A percentile compares a stretch with the other conserved stretches of the same genome.
Evolutionary conservation across 2,888 invertebrate species (phyloP).

Genomic region (Perizoma affinitatum): DNA sequence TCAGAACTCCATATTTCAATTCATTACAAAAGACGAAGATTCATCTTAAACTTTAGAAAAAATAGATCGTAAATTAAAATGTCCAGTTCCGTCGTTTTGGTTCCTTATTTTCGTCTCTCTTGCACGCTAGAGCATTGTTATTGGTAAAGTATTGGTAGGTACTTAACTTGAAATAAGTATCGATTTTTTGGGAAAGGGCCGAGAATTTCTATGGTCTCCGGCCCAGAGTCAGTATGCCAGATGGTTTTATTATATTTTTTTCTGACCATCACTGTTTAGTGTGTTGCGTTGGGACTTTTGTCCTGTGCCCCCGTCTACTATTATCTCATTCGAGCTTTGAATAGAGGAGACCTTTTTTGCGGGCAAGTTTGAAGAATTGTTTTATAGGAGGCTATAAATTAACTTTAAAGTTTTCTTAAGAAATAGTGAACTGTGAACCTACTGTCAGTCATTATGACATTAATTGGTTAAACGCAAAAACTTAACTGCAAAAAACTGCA

Average conservation of each 20-base stretch:
- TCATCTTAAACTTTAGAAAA: constrained; percentile 77
- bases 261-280: constrained; percentile 60
- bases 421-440: constrained; percentile 50
- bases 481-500: constrained; percentile 10
- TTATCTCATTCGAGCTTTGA: constrained; percentile 76
- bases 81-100: constrained; percentile 66
- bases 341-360: constrained; percentile 73
- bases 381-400: constrained; percentile 79
- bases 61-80: constrained; percentile 81
- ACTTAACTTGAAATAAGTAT: constrained; percentile 73
- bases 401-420: constrained; percentile 51
- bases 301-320: constrained; percentile 72
- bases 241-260: constrained; percentile 74
- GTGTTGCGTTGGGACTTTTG: constrained; percentile 77
- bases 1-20: constrained; percentile 76
- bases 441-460: constrained; percentile 57
- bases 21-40: constrained; percentile 80
- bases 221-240: constrained; percentile 58
- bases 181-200: constrained; percentile 71
- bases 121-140: constrained; percentile 67
- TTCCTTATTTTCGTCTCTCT: constrained; percentile 60
- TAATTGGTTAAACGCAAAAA: constrained; percentile 54
- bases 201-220: constrained; percentile 73
- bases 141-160: constrained; percentile 74
- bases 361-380: constrained; percentile 78